A percentile compares a stretch with the other conserved stretches of the same genome.
Conservation (phyloP, 2,113 vertebrate species). For the Mellivora capensis region DNA sequence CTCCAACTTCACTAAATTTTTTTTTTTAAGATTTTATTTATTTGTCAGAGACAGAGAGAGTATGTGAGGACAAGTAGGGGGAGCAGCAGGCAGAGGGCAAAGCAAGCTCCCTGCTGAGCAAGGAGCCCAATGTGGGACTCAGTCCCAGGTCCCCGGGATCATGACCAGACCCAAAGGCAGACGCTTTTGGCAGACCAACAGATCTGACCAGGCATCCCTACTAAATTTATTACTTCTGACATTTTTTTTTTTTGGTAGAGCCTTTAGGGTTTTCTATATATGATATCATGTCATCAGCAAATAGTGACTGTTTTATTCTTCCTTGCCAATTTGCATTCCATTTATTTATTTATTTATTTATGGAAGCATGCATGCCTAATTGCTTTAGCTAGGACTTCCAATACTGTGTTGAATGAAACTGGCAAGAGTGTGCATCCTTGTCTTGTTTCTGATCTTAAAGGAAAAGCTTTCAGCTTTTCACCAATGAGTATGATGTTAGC, state of each 20-base stretch:
- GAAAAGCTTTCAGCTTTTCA: neutral
- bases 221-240: neutral
- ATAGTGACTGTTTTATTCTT: neutral
- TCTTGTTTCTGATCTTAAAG: neutral
- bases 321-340: neutral
- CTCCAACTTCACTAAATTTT: neutral
- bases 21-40: neutral
- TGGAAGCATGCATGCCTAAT: neutral
- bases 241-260: neutral
- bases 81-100: neutral
- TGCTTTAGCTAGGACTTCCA: neutral
- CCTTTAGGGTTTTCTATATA: neutral
- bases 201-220: neutral
- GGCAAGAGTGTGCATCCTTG: neutral
- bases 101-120: neutral
- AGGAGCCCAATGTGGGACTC: neutral
- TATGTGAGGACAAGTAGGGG: neutral
- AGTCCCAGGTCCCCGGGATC: neutral
- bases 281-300: neutral
- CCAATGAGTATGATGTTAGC: neutral
- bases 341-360: neutral
- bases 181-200: neutral
- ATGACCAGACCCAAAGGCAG: neutral
- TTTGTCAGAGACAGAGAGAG: neutral
- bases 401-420: neutral